Base-by-base conservation (phyloP, 2,797 vertebrate genomes). In the Lophius americanus region DNA sequence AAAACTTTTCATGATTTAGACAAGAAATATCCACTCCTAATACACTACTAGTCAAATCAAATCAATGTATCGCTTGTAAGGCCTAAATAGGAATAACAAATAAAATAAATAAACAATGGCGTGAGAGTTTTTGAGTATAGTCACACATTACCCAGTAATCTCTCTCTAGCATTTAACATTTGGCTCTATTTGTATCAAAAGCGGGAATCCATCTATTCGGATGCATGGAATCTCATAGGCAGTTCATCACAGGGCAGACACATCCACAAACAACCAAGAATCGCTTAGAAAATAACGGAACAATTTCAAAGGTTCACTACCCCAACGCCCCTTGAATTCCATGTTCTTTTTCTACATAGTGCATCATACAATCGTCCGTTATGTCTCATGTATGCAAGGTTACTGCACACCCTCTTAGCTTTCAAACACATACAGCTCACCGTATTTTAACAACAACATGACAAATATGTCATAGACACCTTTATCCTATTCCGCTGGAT, bases 281-380 rank as follows among this genome's bases (percentile, higher is more conserved):
- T 23, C 23, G 2, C 10, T 3, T 68, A 57, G 5, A 35, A 44
- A 67, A 42, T 57, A 39, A 52, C 14, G 6, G 63, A 62, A 37
- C 23, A n/a, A 33, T 52, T 37, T 1, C 7, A 42, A 38, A 46
- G 9, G 14, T 49, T 63, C n/a, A 9, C 32, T 7, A 41, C 57
- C 44, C 36, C 23, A 23, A 8, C 10, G 7, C 5, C 7, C 23
- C 4, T 23, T 68, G 37, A 64, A 44, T 51, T 52, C 10, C 3
- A 13, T 49, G 10, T 47, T 48, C 23, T 23, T 50, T 44, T 6
- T 58, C 9, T 42, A n/a, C 33, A 32, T 10, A 4, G 11, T 63
- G 4, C 5, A n/a, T 35, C 8, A 35, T 35, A 23, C 37, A 4
- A 2, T 9, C 13, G 38, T 35, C 0, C 13, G 11, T 41, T n/a